A percentile compares a stretch with the other conserved stretches of the same genome.
phyloP scores from a whole-genome alignment of 2,888 invertebrate species.

The Mamestra brassicae region DNA sequence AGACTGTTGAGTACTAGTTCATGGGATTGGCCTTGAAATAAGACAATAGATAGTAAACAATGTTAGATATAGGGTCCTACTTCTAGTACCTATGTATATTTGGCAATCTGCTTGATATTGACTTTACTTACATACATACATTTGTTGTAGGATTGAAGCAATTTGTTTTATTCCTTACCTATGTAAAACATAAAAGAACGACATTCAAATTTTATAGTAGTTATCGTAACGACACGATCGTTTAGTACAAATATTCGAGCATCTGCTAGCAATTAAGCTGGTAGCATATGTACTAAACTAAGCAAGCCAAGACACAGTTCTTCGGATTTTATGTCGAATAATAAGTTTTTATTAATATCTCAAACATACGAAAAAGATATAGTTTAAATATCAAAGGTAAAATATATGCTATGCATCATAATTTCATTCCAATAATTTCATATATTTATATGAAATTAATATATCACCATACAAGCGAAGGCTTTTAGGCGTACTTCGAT shows the following conservation, averaged over 20 bases:
- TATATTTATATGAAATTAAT: slow-evolving; percentile 17
- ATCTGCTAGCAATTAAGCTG: slow-evolving; percentile 20
- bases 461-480: slow-evolving; percentile 21
- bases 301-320: not conserved
- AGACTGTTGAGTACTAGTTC: not conserved
- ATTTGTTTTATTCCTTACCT: no score
- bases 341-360: no score
- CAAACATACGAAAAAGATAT: not conserved
- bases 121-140: not conserved
- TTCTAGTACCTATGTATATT: not conserved
- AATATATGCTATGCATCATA: not conserved
- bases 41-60: slow-evolving; percentile 2
- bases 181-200: not conserved
- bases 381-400: not conserved
- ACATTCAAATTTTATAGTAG: not conserved
- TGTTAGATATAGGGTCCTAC: not conserved
- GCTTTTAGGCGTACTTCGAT: slow-evolving; percentile 33
- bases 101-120: not conserved
- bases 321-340: not conserved
- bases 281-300: not conserved
- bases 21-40: not conserved
- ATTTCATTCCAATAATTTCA: no score
- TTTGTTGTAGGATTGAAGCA: not conserved
- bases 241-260: slow-evolving; percentile 19
- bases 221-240: not conserved